Conservation (phyloP, 2,888 invertebrate genomes). For the Acleris sparsana region DNA sequence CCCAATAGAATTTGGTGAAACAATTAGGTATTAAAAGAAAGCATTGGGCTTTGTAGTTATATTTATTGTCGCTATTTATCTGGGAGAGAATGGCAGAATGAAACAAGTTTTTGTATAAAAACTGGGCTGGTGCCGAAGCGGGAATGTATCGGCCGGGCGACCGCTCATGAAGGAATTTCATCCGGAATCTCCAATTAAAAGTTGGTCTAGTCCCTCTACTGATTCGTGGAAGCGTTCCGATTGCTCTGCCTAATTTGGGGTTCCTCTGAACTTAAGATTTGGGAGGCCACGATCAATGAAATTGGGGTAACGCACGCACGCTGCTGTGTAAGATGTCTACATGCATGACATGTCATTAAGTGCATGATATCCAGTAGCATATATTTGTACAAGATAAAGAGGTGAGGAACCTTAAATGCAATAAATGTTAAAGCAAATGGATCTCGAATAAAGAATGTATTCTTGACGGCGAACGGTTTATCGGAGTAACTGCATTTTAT, state of each 20-base stretch:
- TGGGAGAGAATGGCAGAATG: slow-evolving; percentile 59
- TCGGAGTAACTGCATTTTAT: slow-evolving; percentile 19
- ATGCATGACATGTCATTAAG: not conserved
- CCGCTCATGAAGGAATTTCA: slow-evolving; percentile 71
- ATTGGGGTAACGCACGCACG: slow-evolving; percentile 2
- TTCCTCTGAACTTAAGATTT: not conserved
- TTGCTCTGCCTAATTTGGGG: slow-evolving; percentile 24
- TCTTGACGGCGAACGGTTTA: slow-evolving; percentile 21
- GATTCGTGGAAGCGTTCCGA: slow-evolving; percentile 41
- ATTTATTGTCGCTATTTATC: slow-evolving; percentile 70
- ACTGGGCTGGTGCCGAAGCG: slow-evolving; percentile 70
- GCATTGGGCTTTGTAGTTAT: slow-evolving; percentile 60
- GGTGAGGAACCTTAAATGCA: slow-evolving; percentile 5
- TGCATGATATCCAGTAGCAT: not conserved
- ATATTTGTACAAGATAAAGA: not conserved
- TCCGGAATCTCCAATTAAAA: slow-evolving; percentile 82
- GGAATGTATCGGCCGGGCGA: slow-evolving; percentile 74
- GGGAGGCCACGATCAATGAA: slow-evolving; percentile 10
- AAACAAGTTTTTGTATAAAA: slow-evolving; percentile 76
- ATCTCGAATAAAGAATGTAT: slow-evolving; percentile 16
- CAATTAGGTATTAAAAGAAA: slow-evolving; percentile 52
- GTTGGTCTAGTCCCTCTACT: slow-evolving; percentile 69
- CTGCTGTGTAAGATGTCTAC: not conserved
- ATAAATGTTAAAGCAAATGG: not conserved
- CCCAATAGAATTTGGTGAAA: slow-evolving; percentile 34